phyloP scores from a whole-genome alignment of 2,113 vertebrate species.

The Sialia sialis region DNA sequence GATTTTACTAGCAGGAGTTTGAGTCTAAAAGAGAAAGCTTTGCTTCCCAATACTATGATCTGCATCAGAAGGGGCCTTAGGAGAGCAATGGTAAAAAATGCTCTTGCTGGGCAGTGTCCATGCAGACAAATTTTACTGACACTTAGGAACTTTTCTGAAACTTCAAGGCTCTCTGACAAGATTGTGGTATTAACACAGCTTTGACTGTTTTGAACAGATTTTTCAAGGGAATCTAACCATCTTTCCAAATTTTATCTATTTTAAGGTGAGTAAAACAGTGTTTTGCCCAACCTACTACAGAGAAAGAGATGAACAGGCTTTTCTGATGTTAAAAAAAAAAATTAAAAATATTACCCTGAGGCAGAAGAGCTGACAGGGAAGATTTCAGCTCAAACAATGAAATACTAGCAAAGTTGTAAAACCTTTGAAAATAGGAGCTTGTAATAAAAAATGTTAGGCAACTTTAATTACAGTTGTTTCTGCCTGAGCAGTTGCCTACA shows the following conservation, averaged over 20 bases:
- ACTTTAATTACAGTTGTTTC: not conserved
- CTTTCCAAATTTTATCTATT: not conserved
- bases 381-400: not conserved
- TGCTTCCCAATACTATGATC: not conserved
- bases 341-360: not conserved
- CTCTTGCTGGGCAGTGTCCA: not conserved
- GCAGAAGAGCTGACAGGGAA: not conserved
- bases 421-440: not conserved
- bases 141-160: not conserved
- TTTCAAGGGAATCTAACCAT: not conserved
- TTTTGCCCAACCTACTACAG: not conserved
- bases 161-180: not conserved
- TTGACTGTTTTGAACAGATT: not conserved
- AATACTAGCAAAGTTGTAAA: constrained; percentile 10
- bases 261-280: not conserved
- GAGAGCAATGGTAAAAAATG: not conserved
- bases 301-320: not conserved
- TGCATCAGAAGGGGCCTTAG: not conserved
- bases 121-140: not conserved
- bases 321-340: not conserved
- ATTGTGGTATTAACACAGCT: not conserved
- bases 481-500: not conserved
- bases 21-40: not conserved
- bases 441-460: not conserved
- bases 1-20: not conserved